Evolutionary conservation across 2,797 vertebrate species (phyloP), one percentile per base, ranked within the genome.

Genomic region (Dipus sagitta): DNA sequence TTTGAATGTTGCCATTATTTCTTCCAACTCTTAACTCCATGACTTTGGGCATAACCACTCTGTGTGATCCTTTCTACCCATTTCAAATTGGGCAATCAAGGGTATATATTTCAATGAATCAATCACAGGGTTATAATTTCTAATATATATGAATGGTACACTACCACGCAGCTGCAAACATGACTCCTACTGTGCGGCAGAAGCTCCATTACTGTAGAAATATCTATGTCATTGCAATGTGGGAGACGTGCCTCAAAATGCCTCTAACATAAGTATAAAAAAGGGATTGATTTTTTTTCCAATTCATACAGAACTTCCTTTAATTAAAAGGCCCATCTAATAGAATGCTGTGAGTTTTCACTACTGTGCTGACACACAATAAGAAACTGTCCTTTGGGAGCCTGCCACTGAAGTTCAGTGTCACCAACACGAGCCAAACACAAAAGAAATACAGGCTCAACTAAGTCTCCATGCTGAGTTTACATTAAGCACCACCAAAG

Each of bases 401-500:
- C 28, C 76, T 72, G 30, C 26, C 58, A 34, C 38, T 72, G 24
- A 54, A 92, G 78, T 23, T 70, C 78, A 68, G 0, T 30, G 54
- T 90, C 47, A 92, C n/a, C 0, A 2, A 91, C 77, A 71, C n/a
- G 60, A 76, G 91, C 58, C 93, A 68, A 70, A 94, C 38, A 17
- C 52, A 67, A 79, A 77, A 15, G 8, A 75, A 86, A 83, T 81
- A 71, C 54, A 94, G 68, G 70, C 64, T 38, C 34, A 24, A 78
- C n/a, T 52, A 88, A 78, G 60, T 79, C 60, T 95, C 83, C 30
- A 60, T 0, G 23, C 74, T 42, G 68, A 92, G 74, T 86, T 88
- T 88, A 86, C 86, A 92, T 89, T 94, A 92, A 88, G n/a, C 77
- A 68, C 75, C 68, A 80, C 86, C 62, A 75, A 95, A 71, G 82